Percentiles rank a stretch among this genome's conserved stretches.
Evolutionary conservation across 1,140 invertebrate genomes (phyloP).

Genomic region (Spodoptera frugiperda): DNA sequence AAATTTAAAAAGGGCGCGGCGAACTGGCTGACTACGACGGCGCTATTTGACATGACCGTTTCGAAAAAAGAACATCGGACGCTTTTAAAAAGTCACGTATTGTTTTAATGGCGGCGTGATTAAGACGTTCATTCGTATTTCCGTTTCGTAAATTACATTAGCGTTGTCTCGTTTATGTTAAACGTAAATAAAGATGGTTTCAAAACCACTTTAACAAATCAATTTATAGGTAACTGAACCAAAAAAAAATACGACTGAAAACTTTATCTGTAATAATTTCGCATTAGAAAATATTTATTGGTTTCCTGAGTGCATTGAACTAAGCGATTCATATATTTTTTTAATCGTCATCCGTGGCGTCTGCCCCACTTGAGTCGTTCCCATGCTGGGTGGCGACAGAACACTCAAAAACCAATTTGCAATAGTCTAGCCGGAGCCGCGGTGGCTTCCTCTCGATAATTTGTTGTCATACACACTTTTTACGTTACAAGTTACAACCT

Average conservation of each 20-base stretch:
- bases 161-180: conserved; percentile 29
- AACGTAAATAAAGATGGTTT: conserved; percentile 7
- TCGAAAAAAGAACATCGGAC: conserved; percentile 64
- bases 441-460: conserved; percentile 65
- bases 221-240: conserved; percentile 30
- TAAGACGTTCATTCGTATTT: conserved; percentile 71
- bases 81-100: conserved; percentile 73
- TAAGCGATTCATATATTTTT: conserved; percentile 47
- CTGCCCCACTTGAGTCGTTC: conserved; percentile 75
- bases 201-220: conserved; percentile 18
- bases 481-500: conserved; percentile 51
- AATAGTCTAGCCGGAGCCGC: conserved; percentile 72
- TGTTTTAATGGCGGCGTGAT: conserved; percentile 78
- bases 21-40: no score
- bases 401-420: conserved; percentile 81
- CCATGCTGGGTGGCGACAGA: conserved; percentile 84
- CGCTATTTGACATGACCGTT: conserved; percentile 75
- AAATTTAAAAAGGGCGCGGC: conserved; percentile 79
- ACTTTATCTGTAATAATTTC: conserved; percentile 31
- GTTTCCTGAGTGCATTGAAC: conserved; percentile 33
- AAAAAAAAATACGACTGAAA: conserved; percentile 32
- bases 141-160: conserved; percentile 50
- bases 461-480: conserved; percentile 66
- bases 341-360: conserved; percentile 53
- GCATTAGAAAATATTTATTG: conserved; percentile 50